phyloP scores from a whole-genome alignment of 2,888 invertebrate species.

The Frankliniella intonsa region DNA sequence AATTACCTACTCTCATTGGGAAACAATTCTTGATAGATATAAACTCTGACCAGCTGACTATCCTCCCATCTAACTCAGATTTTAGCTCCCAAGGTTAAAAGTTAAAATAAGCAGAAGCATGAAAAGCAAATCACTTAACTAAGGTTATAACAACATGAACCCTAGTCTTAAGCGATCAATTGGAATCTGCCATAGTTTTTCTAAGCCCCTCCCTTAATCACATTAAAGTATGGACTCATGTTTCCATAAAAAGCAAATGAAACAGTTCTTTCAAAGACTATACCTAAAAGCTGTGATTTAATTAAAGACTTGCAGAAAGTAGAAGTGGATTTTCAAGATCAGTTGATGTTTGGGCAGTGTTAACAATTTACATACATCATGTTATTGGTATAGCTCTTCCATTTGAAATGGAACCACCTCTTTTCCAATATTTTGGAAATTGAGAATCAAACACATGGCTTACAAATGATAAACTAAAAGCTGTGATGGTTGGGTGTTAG shows the following conservation, averaged over 20 bases:
- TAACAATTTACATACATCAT: neutral
- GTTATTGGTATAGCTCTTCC: too few relatives aligned
- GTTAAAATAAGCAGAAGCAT: constrained; percentile 23
- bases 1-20: neutral
- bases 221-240: neutral
- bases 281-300: neutral
- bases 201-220: neutral
- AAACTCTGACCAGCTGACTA: neutral
- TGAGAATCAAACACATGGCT: neutral
- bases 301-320: neutral
- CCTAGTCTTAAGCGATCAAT: neutral
- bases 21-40: neutral
- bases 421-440: neutral
- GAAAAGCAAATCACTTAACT: constrained; percentile 20
- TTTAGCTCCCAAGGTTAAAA: constrained; percentile 9
- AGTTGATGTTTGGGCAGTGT: neutral
- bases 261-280: neutral
- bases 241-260: neutral
- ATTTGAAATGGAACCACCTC: too few relatives aligned
- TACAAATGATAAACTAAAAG: neutral
- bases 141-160: neutral
- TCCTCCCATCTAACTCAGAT: constrained; percentile 2
- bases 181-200: neutral
- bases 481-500: constrained; percentile 13
- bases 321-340: neutral